Evolutionary conservation across 2,113 vertebrate genomes (phyloP), one percentile per base, ranked within the genome.

Genomic region (Camelus dromedarius): DNA sequence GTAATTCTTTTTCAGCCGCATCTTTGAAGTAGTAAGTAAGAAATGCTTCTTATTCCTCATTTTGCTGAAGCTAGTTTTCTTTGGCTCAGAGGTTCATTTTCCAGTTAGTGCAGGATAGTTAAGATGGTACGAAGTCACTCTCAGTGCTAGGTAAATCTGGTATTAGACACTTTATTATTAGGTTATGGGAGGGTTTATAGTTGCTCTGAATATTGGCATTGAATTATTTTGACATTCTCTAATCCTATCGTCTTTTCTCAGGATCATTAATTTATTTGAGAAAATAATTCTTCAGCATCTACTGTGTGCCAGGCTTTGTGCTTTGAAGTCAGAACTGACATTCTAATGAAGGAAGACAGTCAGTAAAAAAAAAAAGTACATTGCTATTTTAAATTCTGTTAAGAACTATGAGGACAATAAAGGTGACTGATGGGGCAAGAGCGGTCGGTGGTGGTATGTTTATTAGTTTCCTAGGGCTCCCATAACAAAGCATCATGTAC

Each of bases 181-280:
- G 60, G 56, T 70, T 26, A 28, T 52, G 18, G 35, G 22, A 84
- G 15, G 8, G 46, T 54, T 92, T 81, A 73, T 77, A 19, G 76
- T 86, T 88, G 18, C 32, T 83, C 26, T 67, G 42, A 89, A 30
- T 77, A 50, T 62, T 67, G 35, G 50, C 76, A 83, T 67, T 67
- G n/a, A 42, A 42, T 87, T 72, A 56, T 79, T 87, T 42, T 81
- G 46, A 70, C 2, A 30, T 92, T 80, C 46, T 82, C 85, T 81
- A 86, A 58, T 85, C 46, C 46, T 86, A 16, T 64, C 73, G 28
- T 79, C 18, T 52, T 70, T 70, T 89, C 84, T 94, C 15, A 67
- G 79, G 38, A 52, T 60, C 52, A 42, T 67, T 86, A n/a, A 64
- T 83, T 91, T 80, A 69, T 94, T 90, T 73, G 32, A 81, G 19